Percentiles rank a stretch among this genome's conserved stretches.
These are phyloP conservation scores for Pseudonaja textilis DNA, from an alignment of 2,113 vertebrate genomes.

Conservation along the genomic window DNA sequence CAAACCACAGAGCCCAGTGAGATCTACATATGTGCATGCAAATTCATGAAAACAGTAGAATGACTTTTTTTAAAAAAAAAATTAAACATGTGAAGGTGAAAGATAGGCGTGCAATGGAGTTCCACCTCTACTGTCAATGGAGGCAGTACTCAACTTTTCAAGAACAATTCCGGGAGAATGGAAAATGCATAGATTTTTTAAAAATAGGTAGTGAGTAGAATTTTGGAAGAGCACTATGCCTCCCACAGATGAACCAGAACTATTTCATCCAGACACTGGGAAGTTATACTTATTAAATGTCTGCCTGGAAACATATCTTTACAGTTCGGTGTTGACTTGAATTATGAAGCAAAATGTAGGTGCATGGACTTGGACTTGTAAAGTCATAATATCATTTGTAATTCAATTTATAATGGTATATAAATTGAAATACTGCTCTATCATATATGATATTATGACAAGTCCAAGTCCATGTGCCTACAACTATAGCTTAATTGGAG, in stretches of 20 bases:
- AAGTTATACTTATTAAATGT: neutral
- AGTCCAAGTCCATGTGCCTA: neutral
- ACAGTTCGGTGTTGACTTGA: neutral
- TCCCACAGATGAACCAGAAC: neutral
- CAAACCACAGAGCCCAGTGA: neutral
- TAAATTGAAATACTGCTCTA: neutral
- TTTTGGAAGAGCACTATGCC: neutral
- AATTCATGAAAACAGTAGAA: neutral
- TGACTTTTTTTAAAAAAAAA: neutral
- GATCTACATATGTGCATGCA: neutral
- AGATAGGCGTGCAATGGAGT: neutral
- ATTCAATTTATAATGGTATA: neutral
- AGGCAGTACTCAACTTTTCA: neutral
- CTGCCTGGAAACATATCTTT: neutral
- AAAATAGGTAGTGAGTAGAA: neutral
- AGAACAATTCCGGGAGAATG: neutral
- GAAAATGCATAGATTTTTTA: neutral
- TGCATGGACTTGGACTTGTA: neutral
- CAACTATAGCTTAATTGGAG: neutral
- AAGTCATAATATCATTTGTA: neutral
- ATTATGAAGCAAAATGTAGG: neutral
- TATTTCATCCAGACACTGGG: neutral
- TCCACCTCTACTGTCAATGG: neutral
- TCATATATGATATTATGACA: neutral
- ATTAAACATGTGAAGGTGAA: neutral